phyloP scores from a whole-genome alignment of 2,888 invertebrate genomes.

The Hartigia nigra region DNA sequence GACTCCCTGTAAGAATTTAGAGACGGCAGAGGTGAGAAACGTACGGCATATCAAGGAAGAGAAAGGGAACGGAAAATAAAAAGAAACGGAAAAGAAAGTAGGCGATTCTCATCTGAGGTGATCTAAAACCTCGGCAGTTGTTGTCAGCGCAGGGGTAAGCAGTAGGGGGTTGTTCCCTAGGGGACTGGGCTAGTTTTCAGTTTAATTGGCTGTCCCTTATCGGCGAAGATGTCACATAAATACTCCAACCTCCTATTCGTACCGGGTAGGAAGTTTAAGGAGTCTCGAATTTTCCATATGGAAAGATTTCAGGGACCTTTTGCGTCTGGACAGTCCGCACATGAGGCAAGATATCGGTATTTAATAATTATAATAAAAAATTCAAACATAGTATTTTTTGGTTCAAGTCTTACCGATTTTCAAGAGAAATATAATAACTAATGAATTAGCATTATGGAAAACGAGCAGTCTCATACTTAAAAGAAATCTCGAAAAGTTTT shows the following conservation, averaged over 20 bases:
- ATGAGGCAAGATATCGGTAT: background rate
- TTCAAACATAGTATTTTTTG: background rate
- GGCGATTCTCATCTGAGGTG: conserved; percentile 10
- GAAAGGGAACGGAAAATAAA: background rate
- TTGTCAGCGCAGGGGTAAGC: conserved; percentile 13
- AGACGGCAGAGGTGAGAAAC: background rate
- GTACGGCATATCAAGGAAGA: background rate
- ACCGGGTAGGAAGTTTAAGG: conserved; percentile 1
- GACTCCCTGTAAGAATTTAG: background rate
- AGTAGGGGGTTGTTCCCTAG: conserved; percentile 39
- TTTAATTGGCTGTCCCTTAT: conserved; percentile 50
- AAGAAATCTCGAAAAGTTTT: background rate
- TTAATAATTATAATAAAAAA: background rate
- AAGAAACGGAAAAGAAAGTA: background rate
- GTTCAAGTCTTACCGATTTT: background rate
- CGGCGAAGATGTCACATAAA: conserved; percentile 52
- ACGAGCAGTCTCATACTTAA: background rate
- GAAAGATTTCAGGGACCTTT: background rate
- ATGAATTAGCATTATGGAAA: background rate
- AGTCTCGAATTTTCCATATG: background rate
- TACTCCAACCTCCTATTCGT: conserved; percentile 31
- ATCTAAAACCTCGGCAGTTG: background rate
- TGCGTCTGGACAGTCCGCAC: background rate
- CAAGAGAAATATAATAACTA: background rate
- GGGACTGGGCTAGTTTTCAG: conserved; percentile 41